Evolutionary conservation across 2,113 vertebrate genomes (phyloP).

Genomic region (Sitta europaea): DNA sequence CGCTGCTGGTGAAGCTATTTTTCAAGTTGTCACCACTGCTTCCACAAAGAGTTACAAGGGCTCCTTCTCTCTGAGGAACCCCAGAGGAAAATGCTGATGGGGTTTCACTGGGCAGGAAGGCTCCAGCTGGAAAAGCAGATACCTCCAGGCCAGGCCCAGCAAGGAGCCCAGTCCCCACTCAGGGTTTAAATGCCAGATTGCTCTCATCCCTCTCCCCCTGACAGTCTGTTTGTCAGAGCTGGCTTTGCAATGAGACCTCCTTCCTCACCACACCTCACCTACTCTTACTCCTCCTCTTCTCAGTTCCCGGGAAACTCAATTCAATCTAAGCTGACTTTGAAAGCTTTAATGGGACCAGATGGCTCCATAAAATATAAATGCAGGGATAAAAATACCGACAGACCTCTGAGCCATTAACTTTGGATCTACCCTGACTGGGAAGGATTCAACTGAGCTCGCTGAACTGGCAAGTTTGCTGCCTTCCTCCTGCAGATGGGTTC

Average conservation of each 20-base stretch:
- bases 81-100: background rate
- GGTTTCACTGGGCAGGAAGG: background rate
- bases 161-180: background rate
- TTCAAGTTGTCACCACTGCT: constrained; percentile 36
- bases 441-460: background rate
- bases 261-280: background rate
- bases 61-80: background rate
- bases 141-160: background rate
- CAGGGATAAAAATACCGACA: constrained; percentile 53
- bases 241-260: background rate
- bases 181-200: background rate
- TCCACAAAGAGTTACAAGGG: background rate
- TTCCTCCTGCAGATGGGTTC: background rate
- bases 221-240: background rate
- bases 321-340: constrained; percentile 41
- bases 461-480: background rate
- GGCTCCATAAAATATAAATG: constrained; percentile 71
- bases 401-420: constrained; percentile 58
- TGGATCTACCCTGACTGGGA: constrained; percentile 31
- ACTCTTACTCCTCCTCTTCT: background rate
- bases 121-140: background rate
- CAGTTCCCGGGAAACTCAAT: constrained; percentile 1
- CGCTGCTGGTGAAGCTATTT: constrained; percentile 5
- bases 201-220: background rate
- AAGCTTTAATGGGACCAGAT: constrained; percentile 65